phyloP scores from a whole-genome alignment of 2,888 invertebrate species.

The Macrosiphum euphorbiae region DNA sequence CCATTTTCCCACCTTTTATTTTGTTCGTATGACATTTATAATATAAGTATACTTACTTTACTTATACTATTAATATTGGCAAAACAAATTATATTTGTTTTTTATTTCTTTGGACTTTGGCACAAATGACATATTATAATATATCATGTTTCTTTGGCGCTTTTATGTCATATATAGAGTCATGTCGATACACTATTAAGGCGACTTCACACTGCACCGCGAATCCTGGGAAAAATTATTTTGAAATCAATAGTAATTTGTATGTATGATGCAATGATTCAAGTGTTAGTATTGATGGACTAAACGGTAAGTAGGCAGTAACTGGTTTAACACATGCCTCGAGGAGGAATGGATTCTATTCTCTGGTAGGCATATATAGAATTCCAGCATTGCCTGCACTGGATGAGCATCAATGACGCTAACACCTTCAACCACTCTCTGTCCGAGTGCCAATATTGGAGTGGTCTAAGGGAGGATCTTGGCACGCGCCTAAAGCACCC shows the following conservation, averaged over 20 bases:
- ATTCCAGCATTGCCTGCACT: neutral
- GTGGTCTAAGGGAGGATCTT: no score
- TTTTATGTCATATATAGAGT: neutral
- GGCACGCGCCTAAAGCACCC: no score
- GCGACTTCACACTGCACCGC: neutral
- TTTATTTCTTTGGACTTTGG: neutral
- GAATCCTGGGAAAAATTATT: neutral
- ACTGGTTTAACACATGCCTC: neutral
- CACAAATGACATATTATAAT: no score
- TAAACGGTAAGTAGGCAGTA: neutral
- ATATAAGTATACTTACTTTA: neutral
- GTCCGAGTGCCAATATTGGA: no score
- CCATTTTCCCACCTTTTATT: neutral
- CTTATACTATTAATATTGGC: neutral
- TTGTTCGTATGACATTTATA: neutral
- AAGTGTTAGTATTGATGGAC: neutral
- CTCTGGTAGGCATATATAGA: neutral
- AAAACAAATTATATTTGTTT: neutral
- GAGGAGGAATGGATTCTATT: neutral
- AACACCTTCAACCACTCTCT: no score
- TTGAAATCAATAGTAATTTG: neutral
- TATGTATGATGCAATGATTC: neutral
- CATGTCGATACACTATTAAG: neutral
- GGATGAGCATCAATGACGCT: no score
- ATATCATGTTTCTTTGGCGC: no score